A percentile compares a stretch with the other conserved stretches of the same genome.
phyloP scores from a whole-genome alignment of 2,888 invertebrate species.

The Cheilosia variabilis region DNA sequence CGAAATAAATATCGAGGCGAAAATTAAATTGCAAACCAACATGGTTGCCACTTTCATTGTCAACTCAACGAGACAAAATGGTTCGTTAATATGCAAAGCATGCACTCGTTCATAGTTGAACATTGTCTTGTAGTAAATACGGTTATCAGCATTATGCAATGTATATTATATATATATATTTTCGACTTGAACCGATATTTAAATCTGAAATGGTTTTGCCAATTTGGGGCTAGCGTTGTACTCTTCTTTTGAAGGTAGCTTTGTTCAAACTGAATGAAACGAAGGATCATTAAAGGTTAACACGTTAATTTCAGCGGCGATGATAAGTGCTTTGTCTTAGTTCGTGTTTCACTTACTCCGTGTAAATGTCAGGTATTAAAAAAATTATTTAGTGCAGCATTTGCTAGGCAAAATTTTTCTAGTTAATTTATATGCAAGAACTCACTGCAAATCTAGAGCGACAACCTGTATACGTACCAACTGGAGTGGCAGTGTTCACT shows the following conservation, averaged over 20 bases:
- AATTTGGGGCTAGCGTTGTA: neutral
- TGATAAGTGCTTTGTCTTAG: too few relatives aligned
- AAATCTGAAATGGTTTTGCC: conserved; percentile 1
- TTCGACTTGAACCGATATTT: conserved; percentile 1
- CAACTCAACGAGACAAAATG: conserved; percentile 21
- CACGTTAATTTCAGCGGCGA: neutral
- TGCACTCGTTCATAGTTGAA: neutral
- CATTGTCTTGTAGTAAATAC: neutral
- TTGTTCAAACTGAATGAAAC: neutral
- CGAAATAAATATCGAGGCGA: neutral
- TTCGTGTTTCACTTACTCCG: too few relatives aligned
- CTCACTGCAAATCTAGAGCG: conserved; percentile 38
- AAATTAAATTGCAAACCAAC: conserved; percentile 8
- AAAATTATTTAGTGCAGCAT: too few relatives aligned
- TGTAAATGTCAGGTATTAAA: too few relatives aligned
- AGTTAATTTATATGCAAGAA: conserved; percentile 29
- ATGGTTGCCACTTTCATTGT: conserved; percentile 40
- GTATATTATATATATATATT: conserved; percentile 22
- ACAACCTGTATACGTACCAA: conserved; percentile 18
- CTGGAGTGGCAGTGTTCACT: neutral
- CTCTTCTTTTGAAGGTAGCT: conserved; percentile 20
- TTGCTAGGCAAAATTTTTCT: too few relatives aligned
- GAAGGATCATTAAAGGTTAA: conserved; percentile 13
- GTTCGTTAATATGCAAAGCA: conserved; percentile 42
- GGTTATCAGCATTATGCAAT: conserved; percentile 49